Conservation (phyloP, 35 echinoderm and acorn worm species). For the Patiria miniata region DNA sequence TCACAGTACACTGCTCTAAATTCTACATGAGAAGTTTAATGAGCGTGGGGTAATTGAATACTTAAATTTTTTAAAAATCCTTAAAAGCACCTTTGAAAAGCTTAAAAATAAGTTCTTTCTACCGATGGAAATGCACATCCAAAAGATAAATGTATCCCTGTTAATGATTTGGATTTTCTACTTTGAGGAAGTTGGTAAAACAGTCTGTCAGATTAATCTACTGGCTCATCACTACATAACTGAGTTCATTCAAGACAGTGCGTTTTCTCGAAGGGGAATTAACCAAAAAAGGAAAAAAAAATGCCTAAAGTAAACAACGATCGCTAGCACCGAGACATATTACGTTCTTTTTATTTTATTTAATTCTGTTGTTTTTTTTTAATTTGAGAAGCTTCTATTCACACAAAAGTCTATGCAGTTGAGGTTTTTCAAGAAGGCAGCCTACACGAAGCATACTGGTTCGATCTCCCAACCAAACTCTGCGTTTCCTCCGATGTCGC, state of each 20-base stretch:
- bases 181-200: not conserved
- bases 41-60: not conserved
- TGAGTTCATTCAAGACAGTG: not conserved
- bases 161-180: not conserved
- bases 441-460: constrained; percentile 91
- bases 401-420: constrained; percentile 1
- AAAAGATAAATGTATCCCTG: not conserved
- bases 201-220: not conserved
- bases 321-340: constrained; percentile 16
- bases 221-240: constrained; percentile 7
- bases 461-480: constrained; percentile 85
- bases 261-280: not conserved
- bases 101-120: too few species aligned
- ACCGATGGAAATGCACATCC: not conserved
- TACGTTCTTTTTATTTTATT: not conserved
- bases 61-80: not conserved
- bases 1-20: not conserved
- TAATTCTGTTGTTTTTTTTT: too few species aligned
- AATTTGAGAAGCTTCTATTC: constrained; percentile 23
- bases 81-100: constrained; percentile 20
- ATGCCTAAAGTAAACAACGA: not conserved
- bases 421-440: not conserved
- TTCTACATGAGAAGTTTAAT: not conserved
- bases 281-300: not conserved
- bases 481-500: constrained; percentile 83